phyloP scores from a whole-genome alignment of 2,797 vertebrate genomes.

The Xenentodon cancila region DNA sequence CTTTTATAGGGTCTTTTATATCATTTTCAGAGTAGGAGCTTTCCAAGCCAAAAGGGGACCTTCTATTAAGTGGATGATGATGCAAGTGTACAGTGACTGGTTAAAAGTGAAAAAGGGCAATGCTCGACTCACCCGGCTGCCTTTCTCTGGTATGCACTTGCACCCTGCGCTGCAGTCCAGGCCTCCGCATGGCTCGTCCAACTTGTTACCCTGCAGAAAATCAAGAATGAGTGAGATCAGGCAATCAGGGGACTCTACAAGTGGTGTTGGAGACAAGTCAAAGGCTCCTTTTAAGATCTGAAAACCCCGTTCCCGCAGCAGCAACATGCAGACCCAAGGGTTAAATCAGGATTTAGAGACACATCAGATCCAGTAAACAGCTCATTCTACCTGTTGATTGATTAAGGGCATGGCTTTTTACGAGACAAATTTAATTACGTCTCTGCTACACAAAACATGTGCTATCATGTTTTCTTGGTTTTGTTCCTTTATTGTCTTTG shows the following conservation, averaged over 20 bases:
- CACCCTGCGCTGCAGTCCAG: conserved; percentile 88
- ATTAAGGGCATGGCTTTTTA: not conserved
- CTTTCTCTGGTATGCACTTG: conserved; percentile 91
- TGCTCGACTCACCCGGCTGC: conserved; percentile 85
- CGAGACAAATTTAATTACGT: not conserved
- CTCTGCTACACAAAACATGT: not conserved
- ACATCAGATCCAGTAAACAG: not conserved
- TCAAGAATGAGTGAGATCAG: conserved; percentile 16
- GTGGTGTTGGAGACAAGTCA: no score
- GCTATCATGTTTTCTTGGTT: fast-evolving
- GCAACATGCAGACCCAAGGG: not conserved
- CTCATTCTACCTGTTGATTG: not conserved
- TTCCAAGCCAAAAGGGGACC: no score
- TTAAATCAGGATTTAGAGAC: conserved; percentile 9
- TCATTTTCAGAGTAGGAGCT: no score
- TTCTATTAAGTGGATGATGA: no score
- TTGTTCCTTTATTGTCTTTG: not conserved
- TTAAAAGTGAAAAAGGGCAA: no score
- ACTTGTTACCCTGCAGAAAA: conserved; percentile 82
- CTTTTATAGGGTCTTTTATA: no score
- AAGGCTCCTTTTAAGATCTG: no score
- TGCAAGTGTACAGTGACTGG: no score
- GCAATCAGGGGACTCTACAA: not conserved
- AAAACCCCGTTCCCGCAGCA: not conserved
- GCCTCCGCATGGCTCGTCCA: conserved; percentile 84